phyloP scores from a whole-genome alignment of 2,797 vertebrate species.

The Denticeps clupeoides region DNA sequence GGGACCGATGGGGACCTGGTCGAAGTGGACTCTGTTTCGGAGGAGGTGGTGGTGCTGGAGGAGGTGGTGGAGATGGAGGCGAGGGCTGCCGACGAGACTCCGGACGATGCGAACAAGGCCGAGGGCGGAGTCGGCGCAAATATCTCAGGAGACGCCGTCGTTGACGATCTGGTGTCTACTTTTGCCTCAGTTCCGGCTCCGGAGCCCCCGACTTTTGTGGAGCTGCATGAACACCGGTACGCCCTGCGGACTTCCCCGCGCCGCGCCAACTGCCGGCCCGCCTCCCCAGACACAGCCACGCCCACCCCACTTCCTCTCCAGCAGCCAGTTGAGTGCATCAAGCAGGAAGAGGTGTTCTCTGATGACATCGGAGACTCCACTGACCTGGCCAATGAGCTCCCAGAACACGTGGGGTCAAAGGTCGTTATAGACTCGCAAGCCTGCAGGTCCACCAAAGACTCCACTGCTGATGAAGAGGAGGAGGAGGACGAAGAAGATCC shows the following conservation, averaged over 20 bases:
- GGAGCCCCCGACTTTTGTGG: slow-evolving; percentile 67
- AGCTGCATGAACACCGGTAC: slow-evolving; percentile 93
- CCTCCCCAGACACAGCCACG: slow-evolving; percentile 56
- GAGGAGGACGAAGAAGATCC: slow-evolving; percentile 92
- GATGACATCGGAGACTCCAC: slow-evolving; percentile 28
- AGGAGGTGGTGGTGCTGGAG: slow-evolving; percentile 39
- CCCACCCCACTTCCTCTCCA: neutral
- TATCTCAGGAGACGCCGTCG: slow-evolving; percentile 70
- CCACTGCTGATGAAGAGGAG: slow-evolving; percentile 49
- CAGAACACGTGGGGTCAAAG: slow-evolving; percentile 50
- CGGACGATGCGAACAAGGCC: slow-evolving; percentile 22
- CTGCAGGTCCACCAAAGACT: slow-evolving; percentile 69
- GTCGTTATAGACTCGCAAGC: slow-evolving; percentile 41
- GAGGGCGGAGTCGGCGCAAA: slow-evolving; percentile 52
- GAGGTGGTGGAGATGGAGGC: slow-evolving; percentile 64
- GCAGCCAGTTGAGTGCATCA: slow-evolving; percentile 51
- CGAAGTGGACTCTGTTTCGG: too few relatives aligned
- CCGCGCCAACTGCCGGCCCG: slow-evolving; percentile 62
- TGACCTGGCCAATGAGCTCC: slow-evolving; percentile 41
- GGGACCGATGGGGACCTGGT: too few relatives aligned
- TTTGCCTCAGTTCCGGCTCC: slow-evolving; percentile 45
- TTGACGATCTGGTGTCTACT: slow-evolving; percentile 20
- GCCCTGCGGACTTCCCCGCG: slow-evolving; percentile 90
- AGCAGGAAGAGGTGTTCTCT: slow-evolving; percentile 64
- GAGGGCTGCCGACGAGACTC: slow-evolving; percentile 36